These are phyloP conservation scores for Stegastes partitus DNA, from an alignment of 2,113 vertebrate genomes.

Conservation along the genomic window DNA sequence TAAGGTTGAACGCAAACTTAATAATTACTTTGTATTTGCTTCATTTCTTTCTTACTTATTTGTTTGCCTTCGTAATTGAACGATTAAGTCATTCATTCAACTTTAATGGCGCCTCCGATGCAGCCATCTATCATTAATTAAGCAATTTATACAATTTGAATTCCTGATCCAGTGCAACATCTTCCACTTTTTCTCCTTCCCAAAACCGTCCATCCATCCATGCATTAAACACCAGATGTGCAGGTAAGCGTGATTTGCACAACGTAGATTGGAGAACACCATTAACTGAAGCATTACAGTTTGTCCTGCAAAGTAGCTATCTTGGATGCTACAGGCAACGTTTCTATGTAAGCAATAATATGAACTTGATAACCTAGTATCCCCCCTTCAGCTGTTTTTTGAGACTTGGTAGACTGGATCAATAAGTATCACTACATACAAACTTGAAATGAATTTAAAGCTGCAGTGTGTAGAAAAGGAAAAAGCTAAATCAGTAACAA, in stretches of 20 bases:
- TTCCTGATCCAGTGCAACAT: slow-evolving; percentile 33
- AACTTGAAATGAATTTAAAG: not conserved
- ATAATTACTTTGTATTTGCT: slow-evolving; percentile 51
- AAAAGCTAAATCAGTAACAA: too few relatives aligned
- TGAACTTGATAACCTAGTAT: not conserved
- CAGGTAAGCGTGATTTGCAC: not conserved
- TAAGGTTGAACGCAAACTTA: slow-evolving; percentile 7
- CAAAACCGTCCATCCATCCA: slow-evolving; percentile 9
- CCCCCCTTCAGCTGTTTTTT: not conserved
- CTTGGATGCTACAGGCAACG: not conserved
- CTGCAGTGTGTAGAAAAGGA: too few relatives aligned
- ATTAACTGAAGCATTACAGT: not conserved
- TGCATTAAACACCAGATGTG: not conserved
- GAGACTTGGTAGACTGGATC: not conserved
- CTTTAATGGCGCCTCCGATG: slow-evolving; percentile 51
- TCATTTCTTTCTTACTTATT: slow-evolving; percentile 57
- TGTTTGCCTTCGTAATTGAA: slow-evolving; percentile 48
- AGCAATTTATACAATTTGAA: slow-evolving; percentile 40
- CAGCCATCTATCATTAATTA: slow-evolving; percentile 47
- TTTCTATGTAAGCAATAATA: not conserved
- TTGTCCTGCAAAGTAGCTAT: not conserved
- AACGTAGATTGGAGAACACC: not conserved
- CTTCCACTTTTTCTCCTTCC: slow-evolving; percentile 22
- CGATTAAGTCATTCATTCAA: slow-evolving; percentile 59
- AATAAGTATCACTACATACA: not conserved